These are phyloP conservation scores for Thereuonema tuberculata DNA, from an alignment of 1,140 invertebrate genomes.

Conservation along the genomic window DNA sequence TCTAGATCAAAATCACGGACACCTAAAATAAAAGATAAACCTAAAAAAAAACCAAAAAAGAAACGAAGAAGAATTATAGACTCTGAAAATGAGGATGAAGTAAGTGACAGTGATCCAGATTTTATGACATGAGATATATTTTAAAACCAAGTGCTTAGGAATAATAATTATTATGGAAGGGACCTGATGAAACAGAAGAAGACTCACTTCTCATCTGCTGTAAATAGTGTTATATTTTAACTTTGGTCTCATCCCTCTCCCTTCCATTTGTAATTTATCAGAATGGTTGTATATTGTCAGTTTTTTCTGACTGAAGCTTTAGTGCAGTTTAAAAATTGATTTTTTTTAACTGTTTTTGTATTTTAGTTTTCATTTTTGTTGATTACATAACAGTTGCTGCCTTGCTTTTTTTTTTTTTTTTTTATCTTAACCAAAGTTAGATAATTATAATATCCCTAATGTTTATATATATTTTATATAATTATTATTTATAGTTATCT, in stretches of 20 bases:
- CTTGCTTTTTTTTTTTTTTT: no score
- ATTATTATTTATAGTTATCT: no score
- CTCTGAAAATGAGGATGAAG: slow-evolving; percentile 46
- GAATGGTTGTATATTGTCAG: neutral
- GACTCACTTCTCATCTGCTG: neutral
- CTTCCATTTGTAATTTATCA: neutral
- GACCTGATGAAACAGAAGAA: neutral
- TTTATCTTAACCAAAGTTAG: no score
- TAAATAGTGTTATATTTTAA: neutral
- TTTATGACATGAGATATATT: slow-evolving; percentile 27
- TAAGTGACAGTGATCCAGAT: slow-evolving; percentile 54
- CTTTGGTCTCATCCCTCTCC: neutral
- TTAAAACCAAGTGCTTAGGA: neutral
- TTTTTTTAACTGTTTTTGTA: no score
- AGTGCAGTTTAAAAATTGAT: no score
- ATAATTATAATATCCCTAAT: no score
- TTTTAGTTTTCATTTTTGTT: no score
- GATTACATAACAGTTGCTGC: no score
- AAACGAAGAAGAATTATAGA: slow-evolving; percentile 39
- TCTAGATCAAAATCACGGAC: slow-evolving; percentile 15
- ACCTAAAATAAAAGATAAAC: slow-evolving; percentile 44
- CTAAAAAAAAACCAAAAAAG: slow-evolving; percentile 43
- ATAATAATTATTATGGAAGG: neutral
- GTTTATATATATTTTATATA: no score
- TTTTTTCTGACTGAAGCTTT: no score